A percentile compares a stretch with the other conserved stretches of the same genome.
Conservation (phyloP, 1,140 invertebrate species). For the Dendrolimus kikuchii region DNA sequence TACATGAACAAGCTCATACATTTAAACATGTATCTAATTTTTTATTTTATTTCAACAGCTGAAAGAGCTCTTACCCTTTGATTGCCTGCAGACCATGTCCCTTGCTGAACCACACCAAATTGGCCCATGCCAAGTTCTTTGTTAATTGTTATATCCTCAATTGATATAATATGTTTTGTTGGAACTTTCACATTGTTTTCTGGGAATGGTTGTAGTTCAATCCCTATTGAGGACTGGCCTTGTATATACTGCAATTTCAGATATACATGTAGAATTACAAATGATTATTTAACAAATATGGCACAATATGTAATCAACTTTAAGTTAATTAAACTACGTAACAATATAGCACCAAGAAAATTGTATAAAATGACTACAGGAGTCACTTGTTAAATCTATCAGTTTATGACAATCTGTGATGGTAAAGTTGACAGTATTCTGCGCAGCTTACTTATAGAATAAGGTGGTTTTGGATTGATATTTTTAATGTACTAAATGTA, state of each 20-base stretch:
- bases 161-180: slow-evolving; percentile 96
- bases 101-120: slow-evolving; percentile 98
- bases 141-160: slow-evolving; percentile 93
- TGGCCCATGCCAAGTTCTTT: slow-evolving; percentile 97
- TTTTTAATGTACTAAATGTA: too few relatives aligned
- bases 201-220: slow-evolving; percentile 36
- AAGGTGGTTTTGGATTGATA: too few relatives aligned
- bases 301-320: too few relatives aligned
- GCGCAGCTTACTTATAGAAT: too few relatives aligned
- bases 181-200: slow-evolving; percentile 75
- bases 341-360: too few relatives aligned
- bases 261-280: slow-evolving; percentile 2
- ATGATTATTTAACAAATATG: neutral
- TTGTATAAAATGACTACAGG: too few relatives aligned
- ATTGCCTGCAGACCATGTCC: slow-evolving; percentile 97
- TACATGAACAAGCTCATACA: too few relatives aligned
- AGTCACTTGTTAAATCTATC: too few relatives aligned
- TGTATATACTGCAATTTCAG: slow-evolving; percentile 34
- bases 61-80: slow-evolving; percentile 79
- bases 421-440: too few relatives aligned
- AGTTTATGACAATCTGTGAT: too few relatives aligned
- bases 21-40: too few relatives aligned
- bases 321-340: too few relatives aligned
- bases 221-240: slow-evolving; percentile 21
- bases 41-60: neutral